These are phyloP conservation scores for Tyto alba DNA, from an alignment of 2,113 vertebrate genomes.

Conservation along the genomic window DNA sequence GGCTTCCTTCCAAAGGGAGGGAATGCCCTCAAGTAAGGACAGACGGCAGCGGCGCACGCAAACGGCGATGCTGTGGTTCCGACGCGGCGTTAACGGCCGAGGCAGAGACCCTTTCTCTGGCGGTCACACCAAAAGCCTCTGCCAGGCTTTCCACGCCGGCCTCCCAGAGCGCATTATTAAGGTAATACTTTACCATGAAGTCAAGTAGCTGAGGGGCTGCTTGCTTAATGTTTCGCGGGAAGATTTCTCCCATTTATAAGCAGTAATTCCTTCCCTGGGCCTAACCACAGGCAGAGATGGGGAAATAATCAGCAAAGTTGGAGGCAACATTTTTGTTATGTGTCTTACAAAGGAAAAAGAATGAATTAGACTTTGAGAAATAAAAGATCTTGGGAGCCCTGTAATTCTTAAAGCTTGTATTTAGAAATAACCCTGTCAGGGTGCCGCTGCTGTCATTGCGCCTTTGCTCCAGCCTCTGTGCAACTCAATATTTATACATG, in stretches of 20 bases:
- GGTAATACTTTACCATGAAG: constrained; percentile 49
- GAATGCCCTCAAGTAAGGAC: not conserved
- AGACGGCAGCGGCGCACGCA: not conserved
- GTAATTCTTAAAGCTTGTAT: constrained; percentile 17
- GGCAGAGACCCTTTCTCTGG: constrained; percentile 21
- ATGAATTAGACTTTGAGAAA: not conserved
- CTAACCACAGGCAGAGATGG: not conserved
- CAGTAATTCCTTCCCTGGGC: constrained; percentile 34
- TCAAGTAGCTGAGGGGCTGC: constrained; percentile 36
- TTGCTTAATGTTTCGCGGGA: not conserved
- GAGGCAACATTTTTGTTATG: not conserved
- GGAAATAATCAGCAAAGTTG: not conserved
- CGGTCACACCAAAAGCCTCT: constrained; percentile 55
- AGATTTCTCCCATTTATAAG: not conserved
- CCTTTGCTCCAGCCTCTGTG: not conserved
- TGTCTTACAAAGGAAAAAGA: constrained; percentile 23
- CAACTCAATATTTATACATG: constrained; percentile 11
- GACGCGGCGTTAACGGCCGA: constrained; percentile 32
- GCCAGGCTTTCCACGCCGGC: constrained; percentile 24
- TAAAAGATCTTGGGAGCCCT: constrained; percentile 30
- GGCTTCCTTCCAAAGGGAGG: not conserved
- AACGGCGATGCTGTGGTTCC: constrained; percentile 44
- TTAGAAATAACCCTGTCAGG: constrained; percentile 43
- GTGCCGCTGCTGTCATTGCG: not conserved
- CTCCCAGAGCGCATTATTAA: constrained; percentile 49